These are phyloP conservation scores for Grammomys dolichurus DNA, from an alignment of 2,113 vertebrate species.

Conservation along the genomic window DNA sequence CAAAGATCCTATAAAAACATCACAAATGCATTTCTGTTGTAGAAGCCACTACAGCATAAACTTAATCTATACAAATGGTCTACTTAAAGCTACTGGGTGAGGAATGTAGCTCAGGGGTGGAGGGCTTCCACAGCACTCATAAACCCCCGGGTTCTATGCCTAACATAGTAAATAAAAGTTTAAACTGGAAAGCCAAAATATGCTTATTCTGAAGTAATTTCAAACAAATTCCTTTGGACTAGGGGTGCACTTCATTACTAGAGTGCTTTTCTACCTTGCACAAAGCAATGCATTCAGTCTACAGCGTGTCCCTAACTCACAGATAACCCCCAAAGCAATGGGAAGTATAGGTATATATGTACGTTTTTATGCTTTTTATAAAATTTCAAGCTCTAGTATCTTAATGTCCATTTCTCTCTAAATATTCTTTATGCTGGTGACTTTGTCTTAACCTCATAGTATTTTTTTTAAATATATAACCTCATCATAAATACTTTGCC, in stretches of 20 bases:
- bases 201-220: not conserved
- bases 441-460: not conserved
- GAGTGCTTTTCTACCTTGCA: not conserved
- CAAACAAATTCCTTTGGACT: not conserved
- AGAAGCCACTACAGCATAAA: not conserved
- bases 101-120: not conserved
- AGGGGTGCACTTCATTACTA: not conserved
- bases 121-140: not conserved
- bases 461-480: not conserved
- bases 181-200: not conserved
- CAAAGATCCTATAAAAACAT: not conserved
- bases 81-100: not conserved
- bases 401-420: not conserved
- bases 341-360: not conserved
- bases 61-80: not conserved
- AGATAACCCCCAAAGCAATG: not conserved
- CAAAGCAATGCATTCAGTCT: not conserved
- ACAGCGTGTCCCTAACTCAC: too few species aligned
- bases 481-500: not conserved
- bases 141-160: not conserved
- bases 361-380: not conserved
- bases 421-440: not conserved
- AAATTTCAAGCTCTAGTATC: slow-evolving; percentile 33
- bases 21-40: not conserved
- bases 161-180: not conserved